Evolutionary conservation across 1,140 invertebrate species (phyloP), one percentile per base, ranked within the genome.

Genomic region (Kradibia gibbosae): DNA sequence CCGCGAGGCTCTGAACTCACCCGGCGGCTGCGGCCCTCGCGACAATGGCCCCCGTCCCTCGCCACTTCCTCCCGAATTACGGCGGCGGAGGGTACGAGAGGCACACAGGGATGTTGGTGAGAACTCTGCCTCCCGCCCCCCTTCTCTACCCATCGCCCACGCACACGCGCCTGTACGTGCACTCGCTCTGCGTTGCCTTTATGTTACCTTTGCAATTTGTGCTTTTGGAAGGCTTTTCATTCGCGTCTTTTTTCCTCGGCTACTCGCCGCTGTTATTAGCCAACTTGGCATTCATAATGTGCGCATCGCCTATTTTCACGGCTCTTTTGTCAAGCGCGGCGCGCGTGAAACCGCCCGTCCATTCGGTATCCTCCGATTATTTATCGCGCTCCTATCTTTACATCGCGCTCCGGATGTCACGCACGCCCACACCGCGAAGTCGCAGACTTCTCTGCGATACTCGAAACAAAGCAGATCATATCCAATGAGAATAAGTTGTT

Each of bases 31-130:
- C 87, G 85, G 86, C 55, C 36, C 10, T 82, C 84, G 84, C 86
- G 89, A 89, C 89, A 90, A 90, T 90, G 87, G 89, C 84, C 84
- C n/a, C 84, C 55, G 76, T 83, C 88, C 86, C 87, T 88, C 86
- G 88, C 87, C 88, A 89, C 88, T 89, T 89, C 87, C 87, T 88
- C 88, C 88, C 88, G 86, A 88, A 89, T 89, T 89, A 89, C 88
- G 88, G 86, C 87, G 50, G 82, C 86, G n/a, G 50, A 53, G 50
- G 15, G 53, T 3, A 13, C 17, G 78, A 48, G 80, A 55, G 72
- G 31, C 42, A 67, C 15, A 34, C 39, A 50, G 39, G 17, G 75
- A 7, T 25, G 25, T 10, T 31, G 60, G 22, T 0, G 78, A 57
- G 73, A 77, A n/a, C n/a, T n/a, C n/a, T n/a, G n/a, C n/a, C n/a